Base-by-base conservation (phyloP, 2,888 invertebrate genomes). In the Oscheius onirici region DNA sequence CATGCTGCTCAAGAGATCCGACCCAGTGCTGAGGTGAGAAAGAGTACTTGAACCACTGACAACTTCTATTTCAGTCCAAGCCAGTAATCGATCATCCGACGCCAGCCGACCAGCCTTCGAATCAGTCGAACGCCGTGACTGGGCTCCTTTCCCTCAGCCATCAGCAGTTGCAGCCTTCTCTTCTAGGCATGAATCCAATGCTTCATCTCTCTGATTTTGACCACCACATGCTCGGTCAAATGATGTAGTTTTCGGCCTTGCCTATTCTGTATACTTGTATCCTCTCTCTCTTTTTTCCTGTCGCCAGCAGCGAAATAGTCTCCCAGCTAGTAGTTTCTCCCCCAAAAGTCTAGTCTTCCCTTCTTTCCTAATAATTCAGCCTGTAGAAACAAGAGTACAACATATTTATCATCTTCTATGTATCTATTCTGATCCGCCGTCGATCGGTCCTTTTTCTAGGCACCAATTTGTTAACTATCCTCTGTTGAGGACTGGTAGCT, bases 141-240 rank as follows among this genome's bases (percentile, higher is more conserved):
- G 46, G 54, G 10, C 61, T 70, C 11, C 44, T 70, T 51, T 61
- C 70, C 51, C 26, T 70, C 8, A 70, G 70, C 52, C 70, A 70
- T 13, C 66, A 52, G 17, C 52, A 52, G 11, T 41, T 54, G 0
- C 66, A 44, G 6, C 60, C 60, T 2, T 5, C 3, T 22, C 26
- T 63, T 44, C 20, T 63, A 17, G 26, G 28, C n/a, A 13, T 60
- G 41, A 41, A 22, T 11, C 17, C 49, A 15, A 63, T 63, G 63
- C 49, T 49, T 24, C 46, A 49, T 10, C 22, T 63, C 11, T 26
- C 63, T 17, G 63, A 63, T 20, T 63, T 63, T 17, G 46, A 46
- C 3, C 46, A 49, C 15, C 49, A 24, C 10, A n/a, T 63, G 46
- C 46, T 63, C 17, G 49, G 49, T 6, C 63, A 63, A 26, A 49